Conservation (phyloP, 2,797 vertebrate genomes). For the Mormyrops attenuatus region DNA sequence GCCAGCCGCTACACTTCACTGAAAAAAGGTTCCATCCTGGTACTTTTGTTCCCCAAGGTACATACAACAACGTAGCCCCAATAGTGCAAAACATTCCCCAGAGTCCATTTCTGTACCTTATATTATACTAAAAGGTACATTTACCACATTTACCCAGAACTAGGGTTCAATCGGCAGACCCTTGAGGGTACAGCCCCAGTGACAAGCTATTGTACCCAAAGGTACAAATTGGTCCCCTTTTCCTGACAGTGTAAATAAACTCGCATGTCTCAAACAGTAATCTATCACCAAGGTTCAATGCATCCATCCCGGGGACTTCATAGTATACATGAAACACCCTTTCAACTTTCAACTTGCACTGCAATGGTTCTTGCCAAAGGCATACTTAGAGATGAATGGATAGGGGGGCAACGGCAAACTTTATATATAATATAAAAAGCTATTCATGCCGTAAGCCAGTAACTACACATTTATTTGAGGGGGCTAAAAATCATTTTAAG, state of each 20-base stretch:
- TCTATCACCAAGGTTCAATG: background rate
- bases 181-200: background rate
- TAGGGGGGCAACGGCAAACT: background rate
- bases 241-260: background rate
- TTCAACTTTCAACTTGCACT: background rate
- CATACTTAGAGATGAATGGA: background rate
- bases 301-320: background rate
- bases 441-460: background rate
- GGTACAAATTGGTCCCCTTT: background rate
- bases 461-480: background rate
- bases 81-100: background rate
- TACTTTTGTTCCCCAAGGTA: background rate
- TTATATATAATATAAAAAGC: background rate
- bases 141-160: background rate
- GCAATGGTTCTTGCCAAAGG: background rate
- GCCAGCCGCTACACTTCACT: background rate
- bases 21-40: background rate
- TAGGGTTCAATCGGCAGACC: background rate
- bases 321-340: background rate
- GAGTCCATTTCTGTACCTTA: background rate
- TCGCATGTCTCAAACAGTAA: background rate
- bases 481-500: background rate
- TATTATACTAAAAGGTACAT: background rate
- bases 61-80: background rate
- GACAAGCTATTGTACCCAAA: background rate